phyloP scores from a whole-genome alignment of 2,888 invertebrate species.

The Drosophila kanekoi region DNA sequence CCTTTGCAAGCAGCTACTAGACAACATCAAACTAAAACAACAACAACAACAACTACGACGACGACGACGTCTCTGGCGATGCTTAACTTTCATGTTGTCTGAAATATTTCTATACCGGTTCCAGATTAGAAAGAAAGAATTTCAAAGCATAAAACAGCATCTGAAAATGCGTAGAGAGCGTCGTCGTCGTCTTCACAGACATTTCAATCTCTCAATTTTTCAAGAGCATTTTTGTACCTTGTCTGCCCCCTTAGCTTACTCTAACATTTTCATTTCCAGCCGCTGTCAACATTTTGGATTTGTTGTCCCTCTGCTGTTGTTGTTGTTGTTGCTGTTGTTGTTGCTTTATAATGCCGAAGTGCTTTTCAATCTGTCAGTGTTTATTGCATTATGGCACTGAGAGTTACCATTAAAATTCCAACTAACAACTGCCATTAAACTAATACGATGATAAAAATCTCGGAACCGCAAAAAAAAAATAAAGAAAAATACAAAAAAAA shows the following conservation, averaged over 20 bases:
- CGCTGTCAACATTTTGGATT: constrained; percentile 35
- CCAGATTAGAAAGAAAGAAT: constrained; percentile 80
- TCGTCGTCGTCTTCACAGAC: constrained; percentile 7
- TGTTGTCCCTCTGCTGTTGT: constrained; percentile 27
- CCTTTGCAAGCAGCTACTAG: constrained; percentile 63
- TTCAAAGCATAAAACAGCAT: constrained; percentile 68
- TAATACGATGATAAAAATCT: constrained; percentile 78
- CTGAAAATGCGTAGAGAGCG: constrained; percentile 43
- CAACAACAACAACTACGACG: constrained; percentile 12
- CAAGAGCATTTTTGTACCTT: constrained; percentile 60
- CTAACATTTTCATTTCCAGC: constrained; percentile 25
- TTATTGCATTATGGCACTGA: constrained; percentile 56
- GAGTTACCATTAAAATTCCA: constrained; percentile 73
- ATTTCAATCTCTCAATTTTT: constrained; percentile 24
- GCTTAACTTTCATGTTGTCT: constrained; percentile 76
- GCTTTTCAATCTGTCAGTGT: constrained; percentile 69
- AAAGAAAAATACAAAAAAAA: constrained; percentile 4
- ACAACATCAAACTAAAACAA: constrained; percentile 33
- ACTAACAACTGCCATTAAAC: constrained; percentile 79
- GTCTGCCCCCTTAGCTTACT: constrained; percentile 12
- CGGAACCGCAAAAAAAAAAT: constrained; percentile 31
- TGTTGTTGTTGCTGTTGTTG: background rate
- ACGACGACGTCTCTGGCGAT: constrained; percentile 37
- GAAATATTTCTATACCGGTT: constrained; percentile 77
- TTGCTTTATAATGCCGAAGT: constrained; percentile 27